phyloP scores from a whole-genome alignment of 2,888 invertebrate species.

The Platycheirus albimanus region DNA sequence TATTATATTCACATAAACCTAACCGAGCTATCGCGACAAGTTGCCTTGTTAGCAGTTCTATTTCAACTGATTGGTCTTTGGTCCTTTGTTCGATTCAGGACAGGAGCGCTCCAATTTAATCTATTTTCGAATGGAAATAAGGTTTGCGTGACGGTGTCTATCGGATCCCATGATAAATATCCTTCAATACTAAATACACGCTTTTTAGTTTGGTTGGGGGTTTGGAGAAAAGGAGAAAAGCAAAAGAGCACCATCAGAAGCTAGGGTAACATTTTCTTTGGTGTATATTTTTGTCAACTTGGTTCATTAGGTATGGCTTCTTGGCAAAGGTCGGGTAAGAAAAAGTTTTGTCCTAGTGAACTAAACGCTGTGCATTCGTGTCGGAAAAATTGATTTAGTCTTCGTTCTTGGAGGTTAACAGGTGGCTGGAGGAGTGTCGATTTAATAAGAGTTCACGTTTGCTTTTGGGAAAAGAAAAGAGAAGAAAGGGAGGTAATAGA shows the following conservation, averaged over 20 bases:
- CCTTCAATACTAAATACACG: conserved; percentile 49
- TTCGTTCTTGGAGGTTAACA: conserved; percentile 33
- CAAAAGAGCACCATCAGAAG: conserved; percentile 13
- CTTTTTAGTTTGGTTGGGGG: too few species aligned
- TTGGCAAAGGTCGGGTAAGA: conserved; percentile 8
- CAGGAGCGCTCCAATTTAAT: conserved; percentile 30
- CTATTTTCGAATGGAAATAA: conserved; percentile 53
- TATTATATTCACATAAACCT: neutral
- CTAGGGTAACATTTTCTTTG: conserved; percentile 58
- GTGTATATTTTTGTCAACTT: conserved; percentile 68
- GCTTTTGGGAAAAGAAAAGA: conserved; percentile 4
- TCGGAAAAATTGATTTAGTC: conserved; percentile 56
- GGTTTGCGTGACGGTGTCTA: conserved; percentile 58
- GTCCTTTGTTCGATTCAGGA: conserved; percentile 49
- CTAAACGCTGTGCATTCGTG: conserved; percentile 45
- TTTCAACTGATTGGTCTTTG: conserved; percentile 45
- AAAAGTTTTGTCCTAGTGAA: neutral
- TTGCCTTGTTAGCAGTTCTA: conserved; percentile 56
- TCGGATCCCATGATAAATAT: conserved; percentile 59
- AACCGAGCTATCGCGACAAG: conserved; percentile 26
- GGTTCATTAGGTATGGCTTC: conserved; percentile 40
- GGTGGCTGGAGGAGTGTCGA: conserved; percentile 41
- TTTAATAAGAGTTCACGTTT: conserved; percentile 5
- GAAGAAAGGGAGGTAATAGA: too few species aligned
- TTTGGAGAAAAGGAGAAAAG: neutral